Evolutionary conservation across 2,888 invertebrate species (phyloP).

Genomic region (Tetragonisca angustula): DNA sequence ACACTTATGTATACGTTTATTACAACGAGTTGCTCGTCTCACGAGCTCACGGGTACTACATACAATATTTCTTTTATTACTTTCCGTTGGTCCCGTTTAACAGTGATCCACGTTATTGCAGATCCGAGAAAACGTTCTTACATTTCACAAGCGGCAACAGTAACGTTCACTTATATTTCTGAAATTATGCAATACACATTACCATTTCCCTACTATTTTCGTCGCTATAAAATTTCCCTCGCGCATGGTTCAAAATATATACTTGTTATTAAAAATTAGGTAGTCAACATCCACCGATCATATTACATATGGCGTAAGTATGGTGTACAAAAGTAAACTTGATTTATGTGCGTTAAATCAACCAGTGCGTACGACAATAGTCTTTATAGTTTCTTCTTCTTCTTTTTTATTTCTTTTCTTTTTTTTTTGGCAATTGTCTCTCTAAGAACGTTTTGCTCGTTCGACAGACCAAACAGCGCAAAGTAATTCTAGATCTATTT

Average conservation of each 20-base stretch:
- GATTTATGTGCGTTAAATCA: slow-evolving; percentile 27
- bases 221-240: background rate
- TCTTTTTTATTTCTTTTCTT: background rate
- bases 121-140: slow-evolving; percentile 50
- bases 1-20: slow-evolving; percentile 15
- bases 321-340: background rate
- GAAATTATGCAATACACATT: background rate
- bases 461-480: slow-evolving; percentile 49
- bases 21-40: background rate
- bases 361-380: slow-evolving; percentile 33
- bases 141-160: background rate
- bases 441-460: slow-evolving; percentile 56
- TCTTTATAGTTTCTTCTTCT: background rate
- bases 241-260: background rate
- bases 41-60: slow-evolving; percentile 33
- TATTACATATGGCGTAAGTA: background rate
- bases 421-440: background rate
- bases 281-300: background rate
- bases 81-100: slow-evolving; percentile 60
- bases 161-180: background rate
- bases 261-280: background rate
- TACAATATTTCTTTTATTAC: slow-evolving; percentile 39
- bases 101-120: slow-evolving; percentile 42
- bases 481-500: slow-evolving; percentile 73
- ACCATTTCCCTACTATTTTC: background rate